Evolutionary conservation across 2,113 vertebrate species (phyloP).

Genomic region (Tachysurus fulvidraco): DNA sequence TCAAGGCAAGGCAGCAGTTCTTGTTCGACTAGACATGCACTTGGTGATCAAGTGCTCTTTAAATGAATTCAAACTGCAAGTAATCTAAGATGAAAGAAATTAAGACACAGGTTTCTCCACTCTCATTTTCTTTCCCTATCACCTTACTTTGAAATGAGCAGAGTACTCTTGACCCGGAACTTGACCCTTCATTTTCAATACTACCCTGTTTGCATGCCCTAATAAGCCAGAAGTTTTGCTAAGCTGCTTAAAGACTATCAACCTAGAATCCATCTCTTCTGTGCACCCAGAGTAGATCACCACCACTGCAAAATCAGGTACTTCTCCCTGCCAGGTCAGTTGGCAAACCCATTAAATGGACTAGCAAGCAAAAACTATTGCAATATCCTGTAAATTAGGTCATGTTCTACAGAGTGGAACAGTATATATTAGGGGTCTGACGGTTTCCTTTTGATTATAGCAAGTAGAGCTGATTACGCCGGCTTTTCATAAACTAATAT

Average conservation of each 20-base stretch:
- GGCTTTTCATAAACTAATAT: slow-evolving; percentile 33
- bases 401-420: slow-evolving; percentile 46
- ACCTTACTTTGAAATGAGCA: slow-evolving; percentile 12
- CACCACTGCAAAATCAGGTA: not conserved
- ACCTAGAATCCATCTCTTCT: slow-evolving; percentile 54
- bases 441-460: slow-evolving; percentile 42
- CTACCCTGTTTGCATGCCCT: slow-evolving; percentile 60
- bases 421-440: slow-evolving; percentile 29
- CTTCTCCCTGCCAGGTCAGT: slow-evolving; percentile 53
- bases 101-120: not conserved
- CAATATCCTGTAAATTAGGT: slow-evolving; percentile 46
- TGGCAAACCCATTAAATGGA: slow-evolving; percentile 54
- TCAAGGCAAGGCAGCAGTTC: slow-evolving; percentile 35
- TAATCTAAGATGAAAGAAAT: slow-evolving; percentile 16
- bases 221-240: slow-evolving; percentile 55
- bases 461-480: slow-evolving; percentile 25
- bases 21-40: not conserved
- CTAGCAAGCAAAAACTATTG: slow-evolving; percentile 35
- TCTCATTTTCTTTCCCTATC: not conserved
- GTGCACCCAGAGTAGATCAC: slow-evolving; percentile 42
- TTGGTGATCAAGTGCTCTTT: slow-evolving; percentile 29
- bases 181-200: slow-evolving; percentile 9
- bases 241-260: slow-evolving; percentile 52
- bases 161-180: not conserved
- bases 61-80: slow-evolving; percentile 30